Evolutionary conservation across 2,797 vertebrate species (phyloP).

Genomic region (Mycteria americana): DNA sequence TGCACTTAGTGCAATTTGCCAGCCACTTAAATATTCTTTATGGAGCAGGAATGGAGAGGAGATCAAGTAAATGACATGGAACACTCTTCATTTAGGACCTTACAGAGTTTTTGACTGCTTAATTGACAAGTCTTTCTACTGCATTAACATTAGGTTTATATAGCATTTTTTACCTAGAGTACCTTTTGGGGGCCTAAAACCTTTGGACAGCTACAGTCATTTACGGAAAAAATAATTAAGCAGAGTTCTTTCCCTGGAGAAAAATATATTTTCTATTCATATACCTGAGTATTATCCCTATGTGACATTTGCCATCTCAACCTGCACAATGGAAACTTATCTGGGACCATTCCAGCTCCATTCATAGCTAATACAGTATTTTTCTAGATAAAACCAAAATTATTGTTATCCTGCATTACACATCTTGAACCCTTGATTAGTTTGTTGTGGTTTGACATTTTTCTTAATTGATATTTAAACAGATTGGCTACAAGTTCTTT

Average conservation of each 20-base stretch:
- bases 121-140: not conserved
- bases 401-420: not conserved
- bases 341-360: not conserved
- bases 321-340: not conserved
- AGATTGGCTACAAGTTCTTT: constrained; percentile 43
- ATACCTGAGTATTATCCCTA: not conserved
- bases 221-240: not conserved
- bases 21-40: not conserved
- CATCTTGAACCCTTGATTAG: not conserved
- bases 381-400: not conserved
- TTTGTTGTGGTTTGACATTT: not conserved
- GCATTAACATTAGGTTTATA: not conserved
- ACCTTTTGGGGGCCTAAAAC: not conserved
- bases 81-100: not conserved
- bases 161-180: not conserved
- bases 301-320: not conserved
- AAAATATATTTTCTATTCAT: not conserved
- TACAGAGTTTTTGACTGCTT: not conserved
- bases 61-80: not conserved
- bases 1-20: not conserved
- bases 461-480: constrained; percentile 30
- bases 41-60: not conserved
- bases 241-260: not conserved
- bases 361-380: not conserved
- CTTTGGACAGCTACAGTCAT: not conserved